A percentile compares a stretch with the other conserved stretches of the same genome.
phyloP scores from a whole-genome alignment of 2,113 vertebrate species.

The Sinocyclocheilus rhinocerous region DNA sequence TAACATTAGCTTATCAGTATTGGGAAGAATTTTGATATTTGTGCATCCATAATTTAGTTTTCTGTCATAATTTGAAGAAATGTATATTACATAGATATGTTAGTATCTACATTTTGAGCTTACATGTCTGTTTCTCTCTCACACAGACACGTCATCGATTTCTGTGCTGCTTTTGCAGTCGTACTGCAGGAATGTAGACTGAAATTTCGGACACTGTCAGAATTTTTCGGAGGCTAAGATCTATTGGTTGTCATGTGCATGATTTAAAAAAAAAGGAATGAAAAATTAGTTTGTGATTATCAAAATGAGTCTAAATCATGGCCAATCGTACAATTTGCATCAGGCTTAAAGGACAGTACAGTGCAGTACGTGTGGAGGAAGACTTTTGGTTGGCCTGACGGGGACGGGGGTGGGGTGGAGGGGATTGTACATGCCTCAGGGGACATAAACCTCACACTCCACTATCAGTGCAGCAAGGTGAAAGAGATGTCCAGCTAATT shows the following conservation, averaged over 20 bases:
- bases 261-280: not conserved
- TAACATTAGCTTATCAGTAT: too few relatives aligned
- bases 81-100: too few relatives aligned
- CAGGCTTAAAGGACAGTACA: not conserved
- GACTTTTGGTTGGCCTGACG: constrained; percentile 37
- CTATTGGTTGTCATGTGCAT: not conserved
- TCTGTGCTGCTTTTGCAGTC: too few relatives aligned
- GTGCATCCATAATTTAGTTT: too few relatives aligned
- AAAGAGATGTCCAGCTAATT: constrained; percentile 67
- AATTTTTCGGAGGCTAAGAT: not conserved
- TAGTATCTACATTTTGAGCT: too few relatives aligned
- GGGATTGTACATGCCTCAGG: constrained; percentile 56
- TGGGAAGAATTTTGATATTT: too few relatives aligned
- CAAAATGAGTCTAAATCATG: not conserved
- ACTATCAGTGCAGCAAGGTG: constrained; percentile 61
- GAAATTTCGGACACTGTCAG: too few relatives aligned
- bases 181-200: too few relatives aligned
- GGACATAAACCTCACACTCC: constrained; percentile 56
- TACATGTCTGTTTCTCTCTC: too few relatives aligned
- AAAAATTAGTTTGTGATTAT: not conserved
- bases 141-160: too few relatives aligned
- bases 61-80: too few relatives aligned
- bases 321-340: not conserved
- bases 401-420: constrained; percentile 14
- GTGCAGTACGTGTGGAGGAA: constrained; percentile 10